Percentiles rank a stretch among this genome's conserved stretches.
phyloP scores from a whole-genome alignment of 1,140 invertebrate species.

The Trichonephila inaurata region DNA sequence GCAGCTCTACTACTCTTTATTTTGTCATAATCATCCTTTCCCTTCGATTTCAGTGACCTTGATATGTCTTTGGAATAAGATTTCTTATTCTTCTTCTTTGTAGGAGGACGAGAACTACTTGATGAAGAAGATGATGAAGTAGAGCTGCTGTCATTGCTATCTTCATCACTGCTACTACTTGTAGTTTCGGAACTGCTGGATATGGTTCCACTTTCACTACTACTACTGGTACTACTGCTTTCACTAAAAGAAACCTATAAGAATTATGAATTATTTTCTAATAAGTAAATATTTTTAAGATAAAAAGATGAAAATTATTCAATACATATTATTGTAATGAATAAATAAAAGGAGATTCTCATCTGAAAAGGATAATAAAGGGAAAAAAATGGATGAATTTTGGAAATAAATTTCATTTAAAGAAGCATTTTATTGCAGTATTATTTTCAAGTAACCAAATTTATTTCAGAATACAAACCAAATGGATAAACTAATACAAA shows the following conservation, averaged over 20 bases:
- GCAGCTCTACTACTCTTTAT: slow-evolving; percentile 52
- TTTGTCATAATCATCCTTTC: slow-evolving; percentile 64
- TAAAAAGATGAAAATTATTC: too few species aligned
- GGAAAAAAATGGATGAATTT: too few species aligned
- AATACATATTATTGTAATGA: too few species aligned
- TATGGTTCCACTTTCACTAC: slow-evolving; percentile 76
- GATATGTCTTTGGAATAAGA: neutral
- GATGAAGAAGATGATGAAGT: slow-evolving; percentile 75
- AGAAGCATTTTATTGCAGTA: too few species aligned
- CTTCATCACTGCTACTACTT: slow-evolving; percentile 76
- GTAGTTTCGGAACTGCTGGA: slow-evolving; percentile 67
- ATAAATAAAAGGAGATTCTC: too few species aligned
- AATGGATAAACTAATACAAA: too few species aligned
- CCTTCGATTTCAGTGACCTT: neutral
- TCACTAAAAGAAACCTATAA: slow-evolving; percentile 65
- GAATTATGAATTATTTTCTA: too few species aligned
- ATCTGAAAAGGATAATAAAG: too few species aligned
- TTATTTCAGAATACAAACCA: too few species aligned
- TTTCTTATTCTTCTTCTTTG: slow-evolving; percentile 58
- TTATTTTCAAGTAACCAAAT: too few species aligned
- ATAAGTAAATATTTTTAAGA: too few species aligned
- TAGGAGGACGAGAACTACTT: slow-evolving; percentile 32
- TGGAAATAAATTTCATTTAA: too few species aligned
- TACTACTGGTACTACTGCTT: slow-evolving; percentile 75
- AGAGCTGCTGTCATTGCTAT: slow-evolving; percentile 70